Conservation (phyloP, 2,888 invertebrate species). For the Phoenoteleia sp. region DNA sequence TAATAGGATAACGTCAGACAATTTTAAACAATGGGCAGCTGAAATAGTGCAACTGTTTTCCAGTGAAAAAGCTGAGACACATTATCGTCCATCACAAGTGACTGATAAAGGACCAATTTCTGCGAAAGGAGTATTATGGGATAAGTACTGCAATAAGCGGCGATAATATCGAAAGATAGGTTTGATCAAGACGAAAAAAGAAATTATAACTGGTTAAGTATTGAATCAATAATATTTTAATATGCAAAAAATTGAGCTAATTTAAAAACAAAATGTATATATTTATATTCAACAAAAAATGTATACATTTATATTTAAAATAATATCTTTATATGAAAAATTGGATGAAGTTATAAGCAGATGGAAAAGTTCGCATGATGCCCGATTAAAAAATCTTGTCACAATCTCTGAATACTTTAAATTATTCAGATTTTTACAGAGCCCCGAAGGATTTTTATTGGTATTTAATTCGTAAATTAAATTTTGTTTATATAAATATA, state of each 20-base stretch:
- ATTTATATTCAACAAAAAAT: too few relatives aligned
- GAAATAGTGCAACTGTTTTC: neutral
- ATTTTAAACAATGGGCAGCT: neutral
- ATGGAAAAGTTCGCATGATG: neutral
- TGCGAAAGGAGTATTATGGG: neutral
- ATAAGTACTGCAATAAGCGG: neutral
- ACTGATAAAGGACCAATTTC: neutral
- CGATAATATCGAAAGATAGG: neutral
- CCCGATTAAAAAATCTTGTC: neutral
- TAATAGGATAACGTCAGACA: neutral
- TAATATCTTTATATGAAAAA: too few relatives aligned
- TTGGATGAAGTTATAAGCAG: conserved; percentile 3
- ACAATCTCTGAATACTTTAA: conserved; percentile 3
- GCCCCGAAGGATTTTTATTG: neutral
- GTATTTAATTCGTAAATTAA: neutral
- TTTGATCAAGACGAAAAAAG: too few relatives aligned
- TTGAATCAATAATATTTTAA: too few relatives aligned
- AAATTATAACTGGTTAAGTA: too few relatives aligned
- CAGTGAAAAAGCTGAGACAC: neutral
- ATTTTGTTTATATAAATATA: neutral
- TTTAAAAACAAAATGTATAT: too few relatives aligned
- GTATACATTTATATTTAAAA: too few relatives aligned
- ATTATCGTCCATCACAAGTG: neutral
- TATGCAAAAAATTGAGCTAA: too few relatives aligned
- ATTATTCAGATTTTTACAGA: neutral